phyloP scores from a whole-genome alignment of 2,888 invertebrate genomes.

The Ochropacha duplaris region DNA sequence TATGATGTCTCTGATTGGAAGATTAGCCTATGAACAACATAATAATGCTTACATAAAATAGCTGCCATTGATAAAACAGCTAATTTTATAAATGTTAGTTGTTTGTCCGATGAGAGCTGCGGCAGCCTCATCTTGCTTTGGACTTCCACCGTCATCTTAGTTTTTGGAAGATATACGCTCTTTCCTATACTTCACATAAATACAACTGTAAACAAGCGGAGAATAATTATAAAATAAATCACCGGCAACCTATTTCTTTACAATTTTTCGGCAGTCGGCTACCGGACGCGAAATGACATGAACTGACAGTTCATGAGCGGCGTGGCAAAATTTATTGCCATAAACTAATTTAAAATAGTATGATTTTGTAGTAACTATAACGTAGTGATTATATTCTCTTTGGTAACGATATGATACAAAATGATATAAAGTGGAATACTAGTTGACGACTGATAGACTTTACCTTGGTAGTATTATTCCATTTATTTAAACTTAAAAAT shows the following conservation, averaged over 20 bases:
- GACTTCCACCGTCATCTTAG: constrained; percentile 69
- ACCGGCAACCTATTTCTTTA: constrained; percentile 71
- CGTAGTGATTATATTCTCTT: too few relatives aligned
- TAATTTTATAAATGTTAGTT: constrained; percentile 85
- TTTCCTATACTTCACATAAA: constrained; percentile 37
- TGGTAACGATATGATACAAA: too few relatives aligned
- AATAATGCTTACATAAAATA: constrained; percentile 91
- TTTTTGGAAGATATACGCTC: constrained; percentile 20
- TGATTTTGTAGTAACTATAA: too few relatives aligned
- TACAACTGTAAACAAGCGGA: constrained; percentile 21
- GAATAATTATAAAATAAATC: constrained; percentile 37
- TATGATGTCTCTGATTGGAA: background rate
- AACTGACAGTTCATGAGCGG: constrained; percentile 62
- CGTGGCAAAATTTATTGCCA: constrained; percentile 61
- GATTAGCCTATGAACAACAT: constrained; percentile 5
- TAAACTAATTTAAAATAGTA: too few relatives aligned
- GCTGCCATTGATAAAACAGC: constrained; percentile 95
- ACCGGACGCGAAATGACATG: constrained; percentile 56
- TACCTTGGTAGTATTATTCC: too few relatives aligned
- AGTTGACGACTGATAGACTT: too few relatives aligned
- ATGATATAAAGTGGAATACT: too few relatives aligned
- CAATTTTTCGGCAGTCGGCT: constrained; percentile 26
- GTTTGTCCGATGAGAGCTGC: constrained; percentile 76
- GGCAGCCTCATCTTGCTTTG: constrained; percentile 63
- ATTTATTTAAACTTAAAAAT: too few relatives aligned